Base-by-base conservation (phyloP, 37 sponge, comb jelly and placozoan genomes). In the Diacarnus erythraeanus region DNA sequence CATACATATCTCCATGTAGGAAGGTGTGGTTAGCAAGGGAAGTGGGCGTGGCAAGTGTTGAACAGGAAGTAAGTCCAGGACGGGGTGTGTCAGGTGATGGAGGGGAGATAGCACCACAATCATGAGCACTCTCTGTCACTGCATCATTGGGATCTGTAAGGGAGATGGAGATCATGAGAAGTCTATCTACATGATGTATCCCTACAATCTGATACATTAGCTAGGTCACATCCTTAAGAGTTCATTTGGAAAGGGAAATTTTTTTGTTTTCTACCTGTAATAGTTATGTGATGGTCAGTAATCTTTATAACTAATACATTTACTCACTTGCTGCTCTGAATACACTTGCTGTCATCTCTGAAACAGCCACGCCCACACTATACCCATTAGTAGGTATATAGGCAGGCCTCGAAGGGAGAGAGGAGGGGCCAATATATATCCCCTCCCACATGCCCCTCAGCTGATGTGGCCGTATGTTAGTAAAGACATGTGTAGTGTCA, bases 1-100 rank as follows among this genome's bases (percentile, higher is more conserved):
- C 87, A 44, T 80, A 87, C 88, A 30, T 76, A 70, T 91, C 87
- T 22, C 91, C 91, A 75, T 91, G 91, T n/a, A 84, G 65, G 47
- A 91, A 91, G n/a, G 81, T 82, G 79, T 86, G 86, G 8, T 26
- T 38, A 17, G 35, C 20, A 3, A 91, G 76, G 40, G 70, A 39
- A 36, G 34, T 30, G 5, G 65, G 27, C 8, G 44, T 35, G 25
- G 85, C 77, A 2, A n/a, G 0, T 15, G 56, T 38, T 26, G 64
- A 37, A 39, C 91, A 91, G 18, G 23, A 22, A 1, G 59, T 39
- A 38, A 77, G 43, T 15, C 59, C 69, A 36, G 79, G 1, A 23
- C 61, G 25, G 17, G 90, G 90, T 10, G 38, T 25, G 64, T 91
- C 80, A 8, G 72, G 47, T 2, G 81, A 80, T 26, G 64, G 68